Evolutionary conservation across 2,797 vertebrate species (phyloP), one percentile per base, ranked within the genome.

Genomic region (Scolopax bukidnonensis): DNA sequence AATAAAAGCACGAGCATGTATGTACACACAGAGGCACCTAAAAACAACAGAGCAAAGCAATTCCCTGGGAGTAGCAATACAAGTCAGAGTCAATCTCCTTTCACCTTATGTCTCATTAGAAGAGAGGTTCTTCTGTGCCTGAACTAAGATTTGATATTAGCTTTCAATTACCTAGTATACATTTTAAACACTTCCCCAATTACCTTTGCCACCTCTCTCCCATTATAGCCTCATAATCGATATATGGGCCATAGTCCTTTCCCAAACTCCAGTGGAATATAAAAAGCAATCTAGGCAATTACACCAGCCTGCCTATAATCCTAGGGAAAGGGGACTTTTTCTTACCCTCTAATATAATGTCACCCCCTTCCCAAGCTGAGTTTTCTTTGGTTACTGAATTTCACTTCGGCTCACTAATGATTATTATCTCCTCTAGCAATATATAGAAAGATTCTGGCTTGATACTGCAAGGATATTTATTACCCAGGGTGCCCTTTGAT

Each of bases 401-500:
- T 91, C 36, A 12, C 51, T 65, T 53, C 1, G 0, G 8, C 57
- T 96, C 67, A 6, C 82, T 90, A 81, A 93, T 24, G 50, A 79
- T 79, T 53, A 80, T 96, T 54, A 82, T 84, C 92, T 91, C 88
- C 87, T 32, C 83, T 6, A 88, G 89, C 79, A 94, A 80, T 3
- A 80, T 85, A 77, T 40, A 64, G 84, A 69, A 87, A 91, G 69
- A 10, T n/a, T 85, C 73, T 18, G 2, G 56, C 57, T 67, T 40
- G 45, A 56, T 57, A 82, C 89, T 27, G 32, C 79, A 40, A 80
- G 60, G 94, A 80, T 95, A 90, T 97, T 97, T 96, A 91, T 97
- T 91, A 83, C 86, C 81, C 85, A 27, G n/a, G 51, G 81, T 96
- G 82, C 89, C 96, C 97, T 97, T 93, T 97, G 94, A 95, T 97